Conservation (phyloP, 92 coral and sea anemone species). For the Phenganax subtilis region DNA sequence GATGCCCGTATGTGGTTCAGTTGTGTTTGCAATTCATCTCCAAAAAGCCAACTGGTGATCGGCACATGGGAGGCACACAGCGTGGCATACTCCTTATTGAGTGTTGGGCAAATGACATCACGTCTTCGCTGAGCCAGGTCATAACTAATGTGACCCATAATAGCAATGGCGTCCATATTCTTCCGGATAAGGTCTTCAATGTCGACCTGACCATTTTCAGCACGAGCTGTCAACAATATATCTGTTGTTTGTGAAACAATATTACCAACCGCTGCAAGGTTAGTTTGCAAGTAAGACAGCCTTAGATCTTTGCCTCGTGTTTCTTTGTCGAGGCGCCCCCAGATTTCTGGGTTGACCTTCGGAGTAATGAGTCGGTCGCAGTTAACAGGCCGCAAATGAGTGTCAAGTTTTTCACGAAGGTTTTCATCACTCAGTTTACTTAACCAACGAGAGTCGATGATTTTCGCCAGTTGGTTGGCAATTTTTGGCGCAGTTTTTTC, state of each 20-base stretch:
- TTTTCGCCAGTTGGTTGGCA: neutral
- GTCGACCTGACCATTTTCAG: slow-evolving; percentile 25
- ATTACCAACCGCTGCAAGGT: slow-evolving; percentile 35
- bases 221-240: slow-evolving; percentile 43
- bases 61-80: slow-evolving; percentile 53
- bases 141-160: slow-evolving; percentile 45
- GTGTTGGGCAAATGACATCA: slow-evolving; percentile 45
- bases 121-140: slow-evolving; percentile 49
- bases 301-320: slow-evolving; percentile 41
- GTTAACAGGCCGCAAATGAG: slow-evolving; percentile 44
- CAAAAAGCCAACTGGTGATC: slow-evolving; percentile 43
- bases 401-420: slow-evolving; percentile 41
- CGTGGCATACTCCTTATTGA: slow-evolving; percentile 45
- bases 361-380: slow-evolving; percentile 44
- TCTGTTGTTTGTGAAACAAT: slow-evolving; percentile 34
- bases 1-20: slow-evolving; percentile 44
- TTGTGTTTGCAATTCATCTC: slow-evolving; percentile 54
- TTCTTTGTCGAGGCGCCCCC: slow-evolving; percentile 40
- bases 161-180: neutral
- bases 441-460: slow-evolving; percentile 26
- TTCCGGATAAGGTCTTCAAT: no score
- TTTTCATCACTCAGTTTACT: slow-evolving; percentile 48
- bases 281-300: neutral
- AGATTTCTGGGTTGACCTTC: slow-evolving; percentile 55
- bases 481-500: neutral